These are phyloP conservation scores for Druceiella hillmani DNA, from an alignment of 2,888 invertebrate species.

Conservation along the genomic window DNA sequence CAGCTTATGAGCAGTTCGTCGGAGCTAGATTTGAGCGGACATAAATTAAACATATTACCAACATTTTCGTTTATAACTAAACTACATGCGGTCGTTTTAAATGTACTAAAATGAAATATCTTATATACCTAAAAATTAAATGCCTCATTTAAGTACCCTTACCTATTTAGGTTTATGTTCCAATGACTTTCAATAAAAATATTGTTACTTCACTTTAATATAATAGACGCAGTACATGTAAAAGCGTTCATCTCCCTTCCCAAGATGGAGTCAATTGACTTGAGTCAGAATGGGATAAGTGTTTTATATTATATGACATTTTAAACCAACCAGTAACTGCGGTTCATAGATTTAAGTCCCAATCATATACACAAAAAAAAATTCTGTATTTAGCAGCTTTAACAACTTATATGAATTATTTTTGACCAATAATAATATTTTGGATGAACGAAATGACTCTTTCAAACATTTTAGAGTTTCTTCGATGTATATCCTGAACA, in stretches of 20 bases:
- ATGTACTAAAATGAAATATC: slow-evolving; percentile 78
- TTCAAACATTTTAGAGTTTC: slow-evolving; percentile 72
- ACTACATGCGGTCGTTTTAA: slow-evolving; percentile 64
- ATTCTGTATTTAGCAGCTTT: slow-evolving; percentile 75
- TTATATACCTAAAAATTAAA: slow-evolving; percentile 62
- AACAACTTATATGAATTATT: slow-evolving; percentile 76
- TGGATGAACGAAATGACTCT: slow-evolving; percentile 78
- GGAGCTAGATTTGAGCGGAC: slow-evolving; percentile 84
- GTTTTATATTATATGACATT: slow-evolving; percentile 73
- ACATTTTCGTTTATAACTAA: slow-evolving; percentile 71
- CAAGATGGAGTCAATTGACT: slow-evolving; percentile 75
- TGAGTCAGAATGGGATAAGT: slow-evolving; percentile 84
- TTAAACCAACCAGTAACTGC: slow-evolving; percentile 67
- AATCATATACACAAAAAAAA: slow-evolving; percentile 86
- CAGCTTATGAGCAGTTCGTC: slow-evolving; percentile 68
- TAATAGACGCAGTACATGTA: slow-evolving; percentile 71
- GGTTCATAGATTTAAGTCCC: slow-evolving; percentile 78
- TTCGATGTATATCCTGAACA: slow-evolving; percentile 78
- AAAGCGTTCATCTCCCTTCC: slow-evolving; percentile 71
- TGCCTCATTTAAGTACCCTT: slow-evolving; percentile 66
- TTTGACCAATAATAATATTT: slow-evolving; percentile 82
- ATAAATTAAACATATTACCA: slow-evolving; percentile 79
- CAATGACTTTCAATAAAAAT: slow-evolving; percentile 80
- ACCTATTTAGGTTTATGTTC: slow-evolving; percentile 81
- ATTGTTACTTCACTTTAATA: slow-evolving; percentile 81